Base-by-base conservation (phyloP, 2,113 vertebrate species). In the Cepphus grylle region DNA sequence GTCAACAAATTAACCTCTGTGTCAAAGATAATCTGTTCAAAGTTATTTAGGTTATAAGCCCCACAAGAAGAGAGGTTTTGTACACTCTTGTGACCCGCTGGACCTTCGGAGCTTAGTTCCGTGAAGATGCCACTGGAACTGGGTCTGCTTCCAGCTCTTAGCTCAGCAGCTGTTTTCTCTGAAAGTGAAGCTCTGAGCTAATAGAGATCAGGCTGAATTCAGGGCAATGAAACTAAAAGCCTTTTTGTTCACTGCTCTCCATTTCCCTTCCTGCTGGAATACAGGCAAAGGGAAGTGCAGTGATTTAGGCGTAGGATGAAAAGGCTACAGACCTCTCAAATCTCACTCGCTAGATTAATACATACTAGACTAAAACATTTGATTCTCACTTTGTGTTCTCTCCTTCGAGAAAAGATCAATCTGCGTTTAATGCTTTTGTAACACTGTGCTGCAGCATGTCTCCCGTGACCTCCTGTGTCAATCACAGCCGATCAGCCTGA, bases 141-240 rank as follows among this genome's bases (percentile, higher is more conserved):
- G 93, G 93, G 93, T 94, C 94, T 94, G 91, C 78, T 97, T 97
- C 93, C 95, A 96, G 85, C 78, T 95, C 94, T 80, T 69, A 80
- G 89, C 84, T 91, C 78, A 90, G 94, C 95, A 94, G 96, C 95
- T 96, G 89, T 94, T 97, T 96, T 91, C 93, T 92, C 84, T 97
- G 91, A 52, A 96, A 97, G 74, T 95, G 95, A 95, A 94, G 78
- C 74, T 90, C 93, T 94, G 96, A 94, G 84, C 91, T 95, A 95
- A 95, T 83, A 93, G 94, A 93, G 84, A 94, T 94, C 42, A 9
- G 78, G 70, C 93, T 95, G 93, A 94, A 96, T 96, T 96, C 91
- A 94, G 96, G 96, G 96, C 96, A 97, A 80, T 3, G 42, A 52
- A 94, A 96, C 90, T 93, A 91, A 97, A 96, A 96, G 96, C 94